phyloP scores from a whole-genome alignment of 2,797 vertebrate genomes.

The Coluber constrictor region DNA sequence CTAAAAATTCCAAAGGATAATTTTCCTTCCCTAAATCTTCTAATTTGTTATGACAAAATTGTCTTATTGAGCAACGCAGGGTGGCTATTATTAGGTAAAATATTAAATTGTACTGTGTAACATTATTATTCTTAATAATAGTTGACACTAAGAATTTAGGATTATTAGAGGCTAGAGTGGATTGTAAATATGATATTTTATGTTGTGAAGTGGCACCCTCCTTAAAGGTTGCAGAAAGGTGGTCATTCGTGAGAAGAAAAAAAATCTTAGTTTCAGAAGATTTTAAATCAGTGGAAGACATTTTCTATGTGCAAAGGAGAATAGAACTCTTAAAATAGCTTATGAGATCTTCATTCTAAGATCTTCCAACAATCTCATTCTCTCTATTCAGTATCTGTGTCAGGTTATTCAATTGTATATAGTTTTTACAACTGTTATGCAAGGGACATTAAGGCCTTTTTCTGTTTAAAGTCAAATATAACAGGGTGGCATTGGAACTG shows the following conservation, averaged over 20 bases:
- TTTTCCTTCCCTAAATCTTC: not conserved
- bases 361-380: not conserved
- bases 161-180: not conserved
- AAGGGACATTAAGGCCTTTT: not conserved
- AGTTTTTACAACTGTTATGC: not conserved
- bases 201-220: not conserved
- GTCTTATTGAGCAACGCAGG: not conserved
- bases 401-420: not conserved
- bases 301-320: not conserved
- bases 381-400: not conserved
- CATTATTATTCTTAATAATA: not conserved
- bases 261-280: not conserved
- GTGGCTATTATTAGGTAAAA: not conserved
- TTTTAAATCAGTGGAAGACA: not conserved
- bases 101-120: not conserved
- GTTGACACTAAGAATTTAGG: not conserved
- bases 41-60: not conserved
- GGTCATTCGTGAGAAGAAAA: not conserved
- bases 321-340: not conserved
- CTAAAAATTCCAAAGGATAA: not conserved
- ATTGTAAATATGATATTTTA: not conserved
- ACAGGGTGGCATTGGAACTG: not conserved
- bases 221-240: not conserved
- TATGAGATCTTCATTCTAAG: not conserved
- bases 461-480: not conserved